These are phyloP conservation scores for Meteorus colon DNA, from an alignment of 2,888 invertebrate genomes.

Conservation along the genomic window DNA sequence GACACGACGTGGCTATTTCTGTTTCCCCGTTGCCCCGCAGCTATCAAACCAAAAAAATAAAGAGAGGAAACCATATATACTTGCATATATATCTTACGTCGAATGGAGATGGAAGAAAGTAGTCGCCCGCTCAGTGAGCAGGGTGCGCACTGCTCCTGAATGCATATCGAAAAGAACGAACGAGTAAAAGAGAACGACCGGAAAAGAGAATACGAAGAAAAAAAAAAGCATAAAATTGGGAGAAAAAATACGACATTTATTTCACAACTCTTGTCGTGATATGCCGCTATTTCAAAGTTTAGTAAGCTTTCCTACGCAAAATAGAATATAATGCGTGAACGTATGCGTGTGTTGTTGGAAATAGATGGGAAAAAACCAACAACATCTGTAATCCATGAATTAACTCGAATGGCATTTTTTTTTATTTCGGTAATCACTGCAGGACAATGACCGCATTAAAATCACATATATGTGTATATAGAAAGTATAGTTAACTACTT, in stretches of 20 bases:
- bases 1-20: slow-evolving; percentile 41
- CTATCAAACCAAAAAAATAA: slow-evolving; percentile 28
- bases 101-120: slow-evolving; percentile 27
- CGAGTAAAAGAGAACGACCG: neutral
- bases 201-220: neutral
- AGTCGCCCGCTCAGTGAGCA: neutral
- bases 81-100: neutral
- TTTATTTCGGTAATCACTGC: neutral
- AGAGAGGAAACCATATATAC: slow-evolving; percentile 2
- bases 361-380: neutral
- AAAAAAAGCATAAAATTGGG: neutral
- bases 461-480: neutral
- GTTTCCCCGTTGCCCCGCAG: slow-evolving; percentile 27
- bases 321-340: neutral
- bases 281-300: neutral
- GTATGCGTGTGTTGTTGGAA: neutral
- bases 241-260: neutral
- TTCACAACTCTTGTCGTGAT: neutral
- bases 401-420: neutral
- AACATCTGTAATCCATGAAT: neutral
- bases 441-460: neutral
- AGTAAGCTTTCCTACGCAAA: neutral
- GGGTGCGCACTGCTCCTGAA: neutral
- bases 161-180: neutral
- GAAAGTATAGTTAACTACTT: neutral